phyloP scores from a whole-genome alignment of 2,888 invertebrate genomes.

The Parnassius mnemosyne region DNA sequence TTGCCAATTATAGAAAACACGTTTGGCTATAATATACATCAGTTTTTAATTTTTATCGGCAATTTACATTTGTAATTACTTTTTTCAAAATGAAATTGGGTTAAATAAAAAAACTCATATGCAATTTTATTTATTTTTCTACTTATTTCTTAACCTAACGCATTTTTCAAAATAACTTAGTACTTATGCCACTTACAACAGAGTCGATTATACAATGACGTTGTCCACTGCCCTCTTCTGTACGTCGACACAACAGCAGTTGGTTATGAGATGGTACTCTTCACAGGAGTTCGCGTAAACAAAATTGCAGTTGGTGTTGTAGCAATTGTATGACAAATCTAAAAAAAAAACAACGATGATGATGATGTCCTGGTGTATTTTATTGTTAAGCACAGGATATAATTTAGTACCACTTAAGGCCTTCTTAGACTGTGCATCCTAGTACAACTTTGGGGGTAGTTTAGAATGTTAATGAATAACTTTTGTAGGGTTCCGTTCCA shows the following conservation, averaged over 20 bases:
- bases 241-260: conserved; percentile 86
- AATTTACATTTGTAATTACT: too few relatives aligned
- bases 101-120: not conserved
- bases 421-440: too few relatives aligned
- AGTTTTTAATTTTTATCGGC: too few relatives aligned
- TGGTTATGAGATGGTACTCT: conserved; percentile 86
- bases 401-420: too few relatives aligned
- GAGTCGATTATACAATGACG: conserved; percentile 31
- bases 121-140: not conserved
- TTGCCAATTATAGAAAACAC: too few relatives aligned
- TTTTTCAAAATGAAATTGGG: too few relatives aligned
- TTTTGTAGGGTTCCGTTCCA: too few relatives aligned
- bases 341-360: conserved; percentile 8
- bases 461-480: too few relatives aligned
- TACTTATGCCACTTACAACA: not conserved
- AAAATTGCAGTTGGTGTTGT: conserved; percentile 84
- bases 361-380: too few relatives aligned
- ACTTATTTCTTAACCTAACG: conserved; percentile 1
- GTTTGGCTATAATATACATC: too few relatives aligned
- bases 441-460: too few relatives aligned
- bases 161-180: conserved; percentile 6
- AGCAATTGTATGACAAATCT: conserved; percentile 82
- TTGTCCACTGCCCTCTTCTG: conserved; percentile 51
- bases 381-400: too few relatives aligned
- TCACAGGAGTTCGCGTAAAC: conserved; percentile 87